These are phyloP conservation scores for Danio kyathit DNA, from an alignment of 2,797 vertebrate genomes.

Conservation along the genomic window DNA sequence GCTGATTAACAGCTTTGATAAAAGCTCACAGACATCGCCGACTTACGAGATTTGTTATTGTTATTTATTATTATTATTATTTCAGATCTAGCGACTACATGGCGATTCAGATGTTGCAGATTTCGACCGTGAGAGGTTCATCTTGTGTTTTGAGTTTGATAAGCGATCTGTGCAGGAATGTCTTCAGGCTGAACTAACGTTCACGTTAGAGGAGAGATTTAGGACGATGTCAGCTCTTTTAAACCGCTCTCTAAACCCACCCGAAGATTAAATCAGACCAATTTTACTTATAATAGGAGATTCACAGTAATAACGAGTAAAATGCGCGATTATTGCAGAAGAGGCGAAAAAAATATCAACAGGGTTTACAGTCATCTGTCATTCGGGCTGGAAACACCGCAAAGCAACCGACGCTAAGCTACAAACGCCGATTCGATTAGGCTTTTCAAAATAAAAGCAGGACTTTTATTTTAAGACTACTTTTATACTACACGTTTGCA, in stretches of 20 bases:
- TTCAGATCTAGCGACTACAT: not conserved
- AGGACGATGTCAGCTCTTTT: constrained; percentile 5
- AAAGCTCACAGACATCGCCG: no score
- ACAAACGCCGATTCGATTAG: not conserved
- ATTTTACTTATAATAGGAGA: not conserved
- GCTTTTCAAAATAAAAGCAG: constrained; percentile 39
- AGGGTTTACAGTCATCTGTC: not conserved
- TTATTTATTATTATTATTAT: no score
- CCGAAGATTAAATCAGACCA: not conserved
- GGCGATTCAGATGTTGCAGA: not conserved
- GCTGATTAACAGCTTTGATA: no score
- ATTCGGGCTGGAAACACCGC: not conserved
- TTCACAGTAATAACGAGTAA: not conserved
- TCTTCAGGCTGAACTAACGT: not conserved
- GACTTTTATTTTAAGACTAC: not conserved
- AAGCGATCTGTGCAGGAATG: constrained; percentile 3
- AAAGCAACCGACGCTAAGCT: not conserved
- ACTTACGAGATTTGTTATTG: no score
- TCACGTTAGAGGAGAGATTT: not conserved
- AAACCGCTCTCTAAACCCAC: not conserved
- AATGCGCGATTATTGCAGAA: not conserved
- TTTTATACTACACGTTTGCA: not conserved
- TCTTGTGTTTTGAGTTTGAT: no score
- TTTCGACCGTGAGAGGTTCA: no score
- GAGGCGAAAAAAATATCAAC: not conserved